Percentiles rank a stretch among this genome's conserved stretches.
phyloP scores from a whole-genome alignment of 2,888 invertebrate genomes.

The Thecophora atra region DNA sequence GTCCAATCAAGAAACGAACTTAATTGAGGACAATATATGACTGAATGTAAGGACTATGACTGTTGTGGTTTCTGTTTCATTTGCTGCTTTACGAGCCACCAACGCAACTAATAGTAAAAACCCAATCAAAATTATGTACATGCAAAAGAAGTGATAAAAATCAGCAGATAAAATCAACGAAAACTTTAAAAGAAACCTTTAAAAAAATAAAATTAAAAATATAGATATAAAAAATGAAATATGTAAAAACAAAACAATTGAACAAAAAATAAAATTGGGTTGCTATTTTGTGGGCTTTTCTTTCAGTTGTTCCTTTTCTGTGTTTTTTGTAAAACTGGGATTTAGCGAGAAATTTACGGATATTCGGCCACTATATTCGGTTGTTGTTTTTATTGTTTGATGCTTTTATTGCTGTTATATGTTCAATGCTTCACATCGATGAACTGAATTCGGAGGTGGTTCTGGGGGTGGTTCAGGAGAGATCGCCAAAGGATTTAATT shows the following conservation, averaged over 20 bases:
- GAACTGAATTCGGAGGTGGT: too few species aligned
- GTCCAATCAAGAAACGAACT: too few species aligned
- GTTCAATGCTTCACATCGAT: too few species aligned
- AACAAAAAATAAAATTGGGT: too few species aligned
- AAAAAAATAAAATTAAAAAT: too few species aligned
- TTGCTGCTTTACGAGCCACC: constrained; percentile 2
- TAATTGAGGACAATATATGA: neutral
- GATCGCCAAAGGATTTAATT: neutral
- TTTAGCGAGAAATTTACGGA: neutral
- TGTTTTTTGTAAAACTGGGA: too few species aligned
- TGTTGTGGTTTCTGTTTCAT: neutral
- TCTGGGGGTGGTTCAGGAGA: neutral
- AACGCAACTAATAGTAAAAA: constrained; percentile 1
- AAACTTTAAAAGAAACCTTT: too few species aligned
- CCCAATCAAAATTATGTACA: neutral
- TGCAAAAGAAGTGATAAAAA: constrained; percentile 7
- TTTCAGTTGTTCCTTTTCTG: too few species aligned
- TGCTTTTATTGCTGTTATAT: neutral
- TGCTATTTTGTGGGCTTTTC: too few species aligned
- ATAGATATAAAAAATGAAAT: too few species aligned
- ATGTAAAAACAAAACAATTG: too few species aligned
- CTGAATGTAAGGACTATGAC: neutral
- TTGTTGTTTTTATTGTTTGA: constrained; percentile 5
- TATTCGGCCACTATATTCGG: neutral
- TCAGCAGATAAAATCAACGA: too few species aligned